Evolutionary conservation across 2,888 invertebrate genomes (phyloP), one percentile per base, ranked within the genome.

Genomic region (Microdon myrmicae): DNA sequence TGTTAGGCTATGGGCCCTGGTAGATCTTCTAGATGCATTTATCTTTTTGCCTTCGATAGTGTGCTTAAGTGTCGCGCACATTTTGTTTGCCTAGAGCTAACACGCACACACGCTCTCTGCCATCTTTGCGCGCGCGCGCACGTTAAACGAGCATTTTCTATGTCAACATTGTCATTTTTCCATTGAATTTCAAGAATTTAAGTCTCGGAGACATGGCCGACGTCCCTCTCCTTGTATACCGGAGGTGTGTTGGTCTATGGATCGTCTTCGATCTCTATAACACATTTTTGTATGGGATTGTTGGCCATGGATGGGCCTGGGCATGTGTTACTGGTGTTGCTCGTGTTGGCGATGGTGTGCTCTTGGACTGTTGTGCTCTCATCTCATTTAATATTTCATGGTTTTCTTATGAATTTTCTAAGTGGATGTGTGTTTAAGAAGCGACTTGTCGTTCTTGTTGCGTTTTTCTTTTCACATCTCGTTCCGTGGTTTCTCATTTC

Each of bases 91-190:
- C 66, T 66, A 66, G 66, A 54, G 66, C 59, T 19, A 66, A 66
- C 66, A 66, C 66, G 59, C 59, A 66, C 44, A 66, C 59, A 66
- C 53, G 64, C 19, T 4, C 8, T 14, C 13, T 20, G 5, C 19
- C 16, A 16, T 34, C 44, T 23, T 17, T 59, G 47, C 54, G 48
- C 48, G 59, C 59, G 43, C 51, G 58, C 59, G 66, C 59, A 53
- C 53, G 59, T 66, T 66, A 44, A 66, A 66, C 66, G 51, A 59
- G 48, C 58, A 66, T 66, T 66, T 66, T 59, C 59, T 66, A 59
- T 66, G 64, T 66, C 66, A 66, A 66, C 66, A 66, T 66, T 66
- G 66, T 66, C 66, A 66, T 66, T 59, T 64, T 66, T 66, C 66
- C 59, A 59, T 54, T 66, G 66, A 66, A 66, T 66, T 66, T 66